A percentile compares a stretch with the other conserved stretches of the same genome.
These are phyloP conservation scores for Polyommatus iphigenia DNA, from an alignment of 2,888 invertebrate genomes.

Conservation along the genomic window DNA sequence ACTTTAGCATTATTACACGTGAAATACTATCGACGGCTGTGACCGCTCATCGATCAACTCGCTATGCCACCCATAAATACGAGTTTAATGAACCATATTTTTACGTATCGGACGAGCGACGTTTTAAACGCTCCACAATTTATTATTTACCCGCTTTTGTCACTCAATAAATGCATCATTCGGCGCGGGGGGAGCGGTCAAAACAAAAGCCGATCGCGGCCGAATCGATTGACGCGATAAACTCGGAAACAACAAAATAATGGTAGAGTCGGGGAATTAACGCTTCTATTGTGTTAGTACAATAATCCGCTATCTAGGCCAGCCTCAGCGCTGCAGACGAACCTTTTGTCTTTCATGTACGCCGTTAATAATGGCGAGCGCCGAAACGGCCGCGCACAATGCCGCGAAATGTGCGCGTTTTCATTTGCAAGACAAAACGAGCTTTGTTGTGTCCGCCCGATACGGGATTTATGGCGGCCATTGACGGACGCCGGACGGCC, in stretches of 20 bases:
- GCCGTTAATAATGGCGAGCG: slow-evolving; percentile 80
- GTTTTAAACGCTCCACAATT: not conserved
- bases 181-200: slow-evolving; percentile 47
- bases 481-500: slow-evolving; percentile 43
- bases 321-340: slow-evolving; percentile 80
- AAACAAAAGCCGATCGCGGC: slow-evolving; percentile 56
- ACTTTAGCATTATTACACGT: not conserved
- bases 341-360: slow-evolving; percentile 81
- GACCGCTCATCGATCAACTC: not conserved
- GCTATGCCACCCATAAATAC: not conserved
- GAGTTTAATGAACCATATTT: slow-evolving; percentile 13
- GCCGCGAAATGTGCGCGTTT: slow-evolving; percentile 81
- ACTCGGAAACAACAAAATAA: slow-evolving; percentile 78
- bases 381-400: slow-evolving; percentile 80
- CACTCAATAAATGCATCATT: slow-evolving; percentile 24
- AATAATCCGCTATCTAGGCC: slow-evolving; percentile 81
- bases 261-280: slow-evolving; percentile 78
- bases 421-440: slow-evolving; percentile 81
- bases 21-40: not conserved
- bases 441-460: slow-evolving; percentile 80
- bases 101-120: not conserved
- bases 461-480: slow-evolving; percentile 76
- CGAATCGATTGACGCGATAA: slow-evolving; percentile 74
- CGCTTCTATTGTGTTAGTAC: slow-evolving; percentile 80
- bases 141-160: slow-evolving; percentile 22